phyloP scores from a whole-genome alignment of 92 coral and sea anemone genomes.

The Actinernus sp. region DNA sequence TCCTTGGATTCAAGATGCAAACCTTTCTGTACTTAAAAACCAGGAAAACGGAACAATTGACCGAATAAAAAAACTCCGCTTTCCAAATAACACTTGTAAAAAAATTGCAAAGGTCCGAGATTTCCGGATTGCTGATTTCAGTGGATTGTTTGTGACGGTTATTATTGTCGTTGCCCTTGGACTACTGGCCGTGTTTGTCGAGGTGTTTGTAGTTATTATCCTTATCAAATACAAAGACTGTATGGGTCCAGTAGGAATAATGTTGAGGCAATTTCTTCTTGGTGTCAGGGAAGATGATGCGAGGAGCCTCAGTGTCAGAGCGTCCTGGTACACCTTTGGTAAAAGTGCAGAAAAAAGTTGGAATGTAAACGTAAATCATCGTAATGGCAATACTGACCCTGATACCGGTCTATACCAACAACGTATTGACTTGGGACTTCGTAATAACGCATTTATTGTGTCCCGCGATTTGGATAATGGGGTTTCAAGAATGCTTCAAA shows the following conservation, averaged over 20 bases:
- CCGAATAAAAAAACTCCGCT: constrained; percentile 43
- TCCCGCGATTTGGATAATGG: not conserved
- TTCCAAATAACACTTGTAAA: constrained; percentile 32
- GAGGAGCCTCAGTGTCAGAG: constrained; percentile 10
- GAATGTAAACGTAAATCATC: constrained; percentile 5
- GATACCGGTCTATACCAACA: not conserved
- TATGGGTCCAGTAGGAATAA: constrained; percentile 40
- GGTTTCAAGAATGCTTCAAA: not conserved
- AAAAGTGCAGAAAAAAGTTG: constrained; percentile 29
- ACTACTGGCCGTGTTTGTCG: constrained; percentile 42
- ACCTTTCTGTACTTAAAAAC: constrained; percentile 56
- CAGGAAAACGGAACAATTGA: constrained; percentile 75
- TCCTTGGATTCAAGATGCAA: constrained; percentile 76
- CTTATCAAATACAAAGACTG: constrained; percentile 34
- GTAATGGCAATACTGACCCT: not conserved
- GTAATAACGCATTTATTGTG: not conserved
- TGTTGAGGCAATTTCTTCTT: constrained; percentile 38
- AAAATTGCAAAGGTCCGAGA: constrained; percentile 8
- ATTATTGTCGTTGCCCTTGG: constrained; percentile 63
- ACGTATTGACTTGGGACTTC: no score
- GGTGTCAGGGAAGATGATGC: constrained; percentile 47
- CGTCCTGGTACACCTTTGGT: not conserved
- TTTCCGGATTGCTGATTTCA: constrained; percentile 49
- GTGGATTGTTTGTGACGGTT: constrained; percentile 72
- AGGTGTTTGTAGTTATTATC: constrained; percentile 44